Conservation (phyloP, 1,140 invertebrate genomes). For the Tetramorium simillimum region DNA sequence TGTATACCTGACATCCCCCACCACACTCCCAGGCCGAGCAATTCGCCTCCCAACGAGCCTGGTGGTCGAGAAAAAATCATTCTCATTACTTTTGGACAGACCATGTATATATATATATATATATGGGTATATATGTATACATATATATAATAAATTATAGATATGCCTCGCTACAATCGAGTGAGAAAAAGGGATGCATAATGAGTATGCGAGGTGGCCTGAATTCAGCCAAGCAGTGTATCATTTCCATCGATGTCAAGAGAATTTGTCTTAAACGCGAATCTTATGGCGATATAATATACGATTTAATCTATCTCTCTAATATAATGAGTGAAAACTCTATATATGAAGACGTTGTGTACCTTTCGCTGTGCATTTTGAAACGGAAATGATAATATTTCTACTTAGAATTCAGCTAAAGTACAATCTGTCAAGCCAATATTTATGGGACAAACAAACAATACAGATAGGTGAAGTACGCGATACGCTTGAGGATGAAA, state of each 20-base stretch:
- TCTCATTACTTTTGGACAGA: no score
- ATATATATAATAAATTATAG: slow-evolving; percentile 74
- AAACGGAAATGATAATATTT: slow-evolving; percentile 67
- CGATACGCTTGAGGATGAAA: slow-evolving; percentile 71
- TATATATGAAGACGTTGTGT: slow-evolving; percentile 5
- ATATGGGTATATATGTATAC: slow-evolving; percentile 39
- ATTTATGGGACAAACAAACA: slow-evolving; percentile 68
- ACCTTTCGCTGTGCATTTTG: slow-evolving; percentile 17
- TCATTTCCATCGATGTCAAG: neutral
- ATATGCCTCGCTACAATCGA: slow-evolving; percentile 82
- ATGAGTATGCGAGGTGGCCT: slow-evolving; percentile 85
- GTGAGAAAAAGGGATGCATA: slow-evolving; percentile 84
- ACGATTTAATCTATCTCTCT: slow-evolving; percentile 16
- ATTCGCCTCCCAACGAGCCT: no score
- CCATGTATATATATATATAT: slow-evolving; percentile 62
- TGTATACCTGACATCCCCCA: no score
- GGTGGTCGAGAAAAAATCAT: no score
- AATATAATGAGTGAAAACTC: neutral
- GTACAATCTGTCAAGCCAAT: slow-evolving; percentile 63
- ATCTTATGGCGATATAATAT: slow-evolving; percentile 5
- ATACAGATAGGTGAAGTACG: slow-evolving; percentile 63
- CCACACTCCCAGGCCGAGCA: no score
- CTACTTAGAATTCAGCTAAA: slow-evolving; percentile 65
- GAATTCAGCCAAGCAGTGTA: slow-evolving; percentile 76
- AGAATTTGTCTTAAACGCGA: neutral